These are phyloP conservation scores for Thinocorus orbignyianus DNA, from an alignment of 2,113 vertebrate genomes.

Conservation along the genomic window DNA sequence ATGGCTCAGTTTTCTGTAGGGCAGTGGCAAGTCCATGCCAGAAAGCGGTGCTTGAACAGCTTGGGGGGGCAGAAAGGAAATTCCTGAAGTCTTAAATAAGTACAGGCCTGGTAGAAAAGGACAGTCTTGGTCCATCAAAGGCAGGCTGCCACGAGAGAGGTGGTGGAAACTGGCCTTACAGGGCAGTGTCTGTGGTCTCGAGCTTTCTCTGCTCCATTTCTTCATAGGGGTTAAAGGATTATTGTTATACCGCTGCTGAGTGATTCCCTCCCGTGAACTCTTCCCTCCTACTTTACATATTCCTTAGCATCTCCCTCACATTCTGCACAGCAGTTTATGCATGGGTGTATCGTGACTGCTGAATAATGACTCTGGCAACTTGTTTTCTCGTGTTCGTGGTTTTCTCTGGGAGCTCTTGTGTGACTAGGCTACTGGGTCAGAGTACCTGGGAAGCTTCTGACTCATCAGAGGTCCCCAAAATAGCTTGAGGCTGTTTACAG, in stretches of 20 bases:
- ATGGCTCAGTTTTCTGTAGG: background rate
- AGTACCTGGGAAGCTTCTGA: background rate
- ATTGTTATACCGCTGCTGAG: background rate
- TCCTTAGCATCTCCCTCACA: background rate
- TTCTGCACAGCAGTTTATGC: background rate
- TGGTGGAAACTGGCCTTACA: background rate
- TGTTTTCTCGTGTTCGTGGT: background rate
- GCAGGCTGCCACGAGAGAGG: background rate
- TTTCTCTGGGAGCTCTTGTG: background rate
- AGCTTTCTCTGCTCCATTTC: background rate
- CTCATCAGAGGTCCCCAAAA: background rate
- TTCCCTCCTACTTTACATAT: background rate
- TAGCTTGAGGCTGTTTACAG: background rate
- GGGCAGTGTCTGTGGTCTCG: background rate
- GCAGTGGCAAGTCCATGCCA: background rate
- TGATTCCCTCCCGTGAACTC: constrained; percentile 4
- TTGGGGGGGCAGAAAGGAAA: background rate
- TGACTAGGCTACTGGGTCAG: background rate
- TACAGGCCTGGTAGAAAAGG: background rate
- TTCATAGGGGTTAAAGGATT: background rate
- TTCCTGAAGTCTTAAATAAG: background rate
- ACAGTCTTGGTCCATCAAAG: background rate
- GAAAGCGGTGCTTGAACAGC: background rate
- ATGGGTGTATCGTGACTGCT: background rate
- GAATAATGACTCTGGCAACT: background rate